phyloP scores from a whole-genome alignment of 2,113 vertebrate species.

The Mugil cephalus region DNA sequence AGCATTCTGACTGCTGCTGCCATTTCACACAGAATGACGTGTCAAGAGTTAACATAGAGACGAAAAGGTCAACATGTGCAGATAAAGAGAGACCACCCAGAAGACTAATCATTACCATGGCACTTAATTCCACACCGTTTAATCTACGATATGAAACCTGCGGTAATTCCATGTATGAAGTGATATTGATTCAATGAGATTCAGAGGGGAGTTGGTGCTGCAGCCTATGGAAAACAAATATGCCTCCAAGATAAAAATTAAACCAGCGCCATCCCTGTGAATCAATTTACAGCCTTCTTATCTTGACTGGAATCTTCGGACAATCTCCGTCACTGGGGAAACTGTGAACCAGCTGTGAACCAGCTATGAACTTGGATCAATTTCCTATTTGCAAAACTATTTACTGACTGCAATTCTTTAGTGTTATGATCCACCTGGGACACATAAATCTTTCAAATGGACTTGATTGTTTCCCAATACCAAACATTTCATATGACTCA shows the following conservation, averaged over 20 bases:
- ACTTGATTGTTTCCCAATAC: background rate
- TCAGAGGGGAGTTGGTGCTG: background rate
- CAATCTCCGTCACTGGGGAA: slow-evolving; percentile 21
- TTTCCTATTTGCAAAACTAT: slow-evolving; percentile 37
- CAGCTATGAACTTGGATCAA: background rate
- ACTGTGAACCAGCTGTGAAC: background rate
- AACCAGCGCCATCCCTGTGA: background rate
- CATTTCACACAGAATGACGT: too few relatives aligned
- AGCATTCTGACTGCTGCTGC: too few relatives aligned
- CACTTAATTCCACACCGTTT: background rate
- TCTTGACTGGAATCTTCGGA: slow-evolving; percentile 3
- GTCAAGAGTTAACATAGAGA: too few relatives aligned
- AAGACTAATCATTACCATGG: too few relatives aligned
- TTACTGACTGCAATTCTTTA: slow-evolving; percentile 1
- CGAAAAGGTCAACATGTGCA: too few relatives aligned
- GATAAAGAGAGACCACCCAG: too few relatives aligned
- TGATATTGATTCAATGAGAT: background rate
- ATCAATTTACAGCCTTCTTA: slow-evolving; percentile 33
- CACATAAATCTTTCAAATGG: background rate
- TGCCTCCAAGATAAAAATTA: slow-evolving; percentile 2
- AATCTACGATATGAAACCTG: background rate
- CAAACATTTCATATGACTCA: background rate
- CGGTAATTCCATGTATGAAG: background rate
- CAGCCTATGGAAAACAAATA: slow-evolving; percentile 5
- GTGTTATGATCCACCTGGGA: background rate